Conservation (phyloP, 1,140 invertebrate genomes). For the Drosophila lacertosa region DNA sequence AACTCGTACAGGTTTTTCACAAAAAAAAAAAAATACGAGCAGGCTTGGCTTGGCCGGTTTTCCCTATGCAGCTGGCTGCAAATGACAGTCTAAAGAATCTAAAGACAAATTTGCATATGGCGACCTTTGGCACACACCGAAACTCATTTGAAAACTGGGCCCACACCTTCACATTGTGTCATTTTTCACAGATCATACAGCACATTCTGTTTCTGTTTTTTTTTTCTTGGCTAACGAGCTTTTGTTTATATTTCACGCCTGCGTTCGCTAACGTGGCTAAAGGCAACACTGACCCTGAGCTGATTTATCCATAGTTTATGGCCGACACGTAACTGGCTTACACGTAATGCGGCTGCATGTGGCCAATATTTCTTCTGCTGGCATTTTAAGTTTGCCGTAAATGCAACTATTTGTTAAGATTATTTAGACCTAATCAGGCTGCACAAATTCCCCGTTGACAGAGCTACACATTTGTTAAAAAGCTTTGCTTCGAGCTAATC, state of each 20-base stretch:
- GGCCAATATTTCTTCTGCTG: conserved; percentile 16
- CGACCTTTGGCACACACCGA: conserved; percentile 61
- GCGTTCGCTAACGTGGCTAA: conserved; percentile 16
- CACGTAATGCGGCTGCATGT: background rate
- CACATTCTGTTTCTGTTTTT: conserved; percentile 37
- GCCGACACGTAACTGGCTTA: conserved; percentile 48
- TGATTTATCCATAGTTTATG: conserved; percentile 65
- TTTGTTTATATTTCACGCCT: conserved; percentile 42
- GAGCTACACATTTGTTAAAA: background rate
- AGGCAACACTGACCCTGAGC: conserved; percentile 61
- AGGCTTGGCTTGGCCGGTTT: conserved; percentile 51
- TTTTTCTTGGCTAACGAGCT: conserved; percentile 48
- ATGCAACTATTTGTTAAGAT: conserved; percentile 16
- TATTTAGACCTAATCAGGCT: conserved; percentile 30
- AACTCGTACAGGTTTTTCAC: conserved; percentile 39
- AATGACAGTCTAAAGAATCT: conserved; percentile 51
- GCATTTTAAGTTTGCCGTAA: conserved; percentile 25
- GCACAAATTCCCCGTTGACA: background rate
- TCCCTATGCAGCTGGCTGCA: conserved; percentile 34
- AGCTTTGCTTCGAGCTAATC: too few relatives aligned
- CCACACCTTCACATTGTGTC: conserved; percentile 48
- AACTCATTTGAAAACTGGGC: background rate
- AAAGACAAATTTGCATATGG: conserved; percentile 65
- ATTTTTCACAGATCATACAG: conserved; percentile 46
- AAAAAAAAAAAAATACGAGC: conserved; percentile 6